phyloP scores from a whole-genome alignment of 2,888 invertebrate genomes.

The Dryobota labecula region DNA sequence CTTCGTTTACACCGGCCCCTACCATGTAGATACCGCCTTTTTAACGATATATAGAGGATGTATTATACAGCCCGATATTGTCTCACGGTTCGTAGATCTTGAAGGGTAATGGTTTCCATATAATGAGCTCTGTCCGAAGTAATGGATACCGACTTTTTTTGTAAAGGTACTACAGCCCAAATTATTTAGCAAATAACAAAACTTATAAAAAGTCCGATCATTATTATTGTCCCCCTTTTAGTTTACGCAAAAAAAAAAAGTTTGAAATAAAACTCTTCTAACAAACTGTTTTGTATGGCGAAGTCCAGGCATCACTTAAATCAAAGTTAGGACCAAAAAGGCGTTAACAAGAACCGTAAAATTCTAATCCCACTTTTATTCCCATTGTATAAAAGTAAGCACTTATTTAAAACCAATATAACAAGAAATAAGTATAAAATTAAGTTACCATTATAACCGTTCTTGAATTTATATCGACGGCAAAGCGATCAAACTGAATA shows the following conservation, averaged over 20 bases:
- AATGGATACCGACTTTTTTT: constrained; percentile 36
- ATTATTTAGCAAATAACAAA: constrained; percentile 2
- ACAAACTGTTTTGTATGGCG: constrained; percentile 21
- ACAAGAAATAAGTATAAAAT: constrained; percentile 64
- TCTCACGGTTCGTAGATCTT: constrained; percentile 73
- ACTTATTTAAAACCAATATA: constrained; percentile 62
- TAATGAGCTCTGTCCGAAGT: constrained; percentile 53
- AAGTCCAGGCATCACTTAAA: constrained; percentile 36
- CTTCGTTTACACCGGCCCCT: constrained; percentile 82
- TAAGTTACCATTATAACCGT: constrained; percentile 65
- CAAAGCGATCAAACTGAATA: constrained; percentile 74
- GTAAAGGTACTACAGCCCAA: background rate
- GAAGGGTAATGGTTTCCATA: constrained; percentile 53
- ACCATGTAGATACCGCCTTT: constrained; percentile 81
- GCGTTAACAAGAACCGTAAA: constrained; percentile 49
- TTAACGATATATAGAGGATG: constrained; percentile 73
- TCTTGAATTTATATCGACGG: constrained; percentile 67
- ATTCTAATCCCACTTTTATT: constrained; percentile 47
- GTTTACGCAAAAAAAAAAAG: background rate
- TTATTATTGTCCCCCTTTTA: constrained; percentile 7
- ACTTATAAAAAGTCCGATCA: background rate
- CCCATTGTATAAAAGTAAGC: constrained; percentile 50
- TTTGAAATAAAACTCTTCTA: constrained; percentile 6
- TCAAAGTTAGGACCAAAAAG: constrained; percentile 20
- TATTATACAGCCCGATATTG: constrained; percentile 66